Evolutionary conservation across 2,888 invertebrate genomes (phyloP), one percentile per base, ranked within the genome.

Genomic region (Sarcophaga subvicina): DNA sequence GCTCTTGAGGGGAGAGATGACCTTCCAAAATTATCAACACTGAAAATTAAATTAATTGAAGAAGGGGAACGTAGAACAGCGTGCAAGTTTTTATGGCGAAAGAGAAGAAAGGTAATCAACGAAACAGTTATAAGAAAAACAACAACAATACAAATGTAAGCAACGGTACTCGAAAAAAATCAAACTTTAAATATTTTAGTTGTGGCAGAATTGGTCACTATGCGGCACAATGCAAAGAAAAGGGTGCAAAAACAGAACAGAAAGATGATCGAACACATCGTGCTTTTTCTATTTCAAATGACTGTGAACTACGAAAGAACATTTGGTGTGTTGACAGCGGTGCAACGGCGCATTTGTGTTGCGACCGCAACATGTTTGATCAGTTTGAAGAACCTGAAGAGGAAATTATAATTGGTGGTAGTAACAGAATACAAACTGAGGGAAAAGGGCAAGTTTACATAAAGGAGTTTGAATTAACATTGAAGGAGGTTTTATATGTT

Each of bases 201-300:
- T 82, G 87, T 25, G 82, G 75, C 17, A 45, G 72, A 25, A 75
- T 45, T 37, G 88, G 83, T 5, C 85, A 88, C 45, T 85, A 79
- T 27, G 83, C 83, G 20, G 67, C 83, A 5, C 80, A 88, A n/a
- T 83, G 88, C 22, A 85, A 47, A 69, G 79, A 72, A 37, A 77
- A 63, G 67, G 27, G 66, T 70, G 62, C 71, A 71, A 59, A 80
- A 17, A 14, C 25, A 20, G 11, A 59, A 4, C 71, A 27, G 59
- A 22, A 25, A 71, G 59, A 66, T 14, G 17, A 63, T 27, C 27
- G 27, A 27, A 27, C 27, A 27, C 27, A 27, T 27, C 27, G 27
- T 27, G 27, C 4, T 27, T 27, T 27, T 27, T 27, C 27, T 27
- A 4, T 27, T 27, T 27, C 27, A 27, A 27, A 27, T 27, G 4